A percentile compares a stretch with the other conserved stretches of the same genome.
phyloP scores from a whole-genome alignment of 2,888 invertebrate species.

The Digitonthophagus gazella region DNA sequence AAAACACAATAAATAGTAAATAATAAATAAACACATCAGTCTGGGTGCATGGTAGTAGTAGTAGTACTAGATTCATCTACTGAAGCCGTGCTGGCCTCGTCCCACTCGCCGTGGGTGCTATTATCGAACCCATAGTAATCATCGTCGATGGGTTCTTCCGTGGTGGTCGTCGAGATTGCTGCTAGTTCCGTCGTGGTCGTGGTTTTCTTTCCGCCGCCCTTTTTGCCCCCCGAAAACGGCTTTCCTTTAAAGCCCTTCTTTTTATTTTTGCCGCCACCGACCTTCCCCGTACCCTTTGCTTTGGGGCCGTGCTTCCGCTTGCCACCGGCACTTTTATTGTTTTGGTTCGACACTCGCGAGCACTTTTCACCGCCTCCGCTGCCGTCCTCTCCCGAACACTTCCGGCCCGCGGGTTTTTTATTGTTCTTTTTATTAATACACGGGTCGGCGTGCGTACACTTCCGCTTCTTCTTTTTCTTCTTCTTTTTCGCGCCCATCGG shows the following conservation, averaged over 20 bases:
- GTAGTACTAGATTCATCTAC: slow-evolving; percentile 39
- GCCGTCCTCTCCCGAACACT: slow-evolving; percentile 35
- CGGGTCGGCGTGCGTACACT: slow-evolving; percentile 40
- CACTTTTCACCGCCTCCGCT: slow-evolving; percentile 44
- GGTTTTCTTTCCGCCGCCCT: slow-evolving; percentile 47
- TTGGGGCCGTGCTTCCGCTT: slow-evolving; percentile 56
- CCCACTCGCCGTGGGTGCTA: slow-evolving; percentile 50
- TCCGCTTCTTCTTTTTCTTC: slow-evolving; percentile 53
- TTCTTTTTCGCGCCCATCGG: slow-evolving; percentile 18
- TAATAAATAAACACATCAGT: slow-evolving; percentile 52
- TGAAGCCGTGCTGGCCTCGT: slow-evolving; percentile 44
- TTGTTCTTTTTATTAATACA: slow-evolving; percentile 32
- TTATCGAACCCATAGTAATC: slow-evolving; percentile 50
- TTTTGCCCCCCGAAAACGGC: slow-evolving; percentile 16
- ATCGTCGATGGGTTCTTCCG: slow-evolving; percentile 52
- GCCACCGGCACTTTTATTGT: slow-evolving; percentile 46
- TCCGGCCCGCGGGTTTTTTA: slow-evolving; percentile 45
- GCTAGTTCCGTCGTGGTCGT: slow-evolving; percentile 51
- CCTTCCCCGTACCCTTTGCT: slow-evolving; percentile 37
- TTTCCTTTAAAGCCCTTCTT: slow-evolving; percentile 52
- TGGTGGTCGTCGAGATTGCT: slow-evolving; percentile 56
- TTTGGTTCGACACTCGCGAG: slow-evolving; percentile 31
- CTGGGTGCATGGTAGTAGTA: slow-evolving; percentile 39
- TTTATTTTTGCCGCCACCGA: slow-evolving; percentile 53
- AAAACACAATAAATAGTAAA: slow-evolving; percentile 52